Conservation (phyloP, 2,888 invertebrate species). For the Liopterus haemorrhoidalis region DNA sequence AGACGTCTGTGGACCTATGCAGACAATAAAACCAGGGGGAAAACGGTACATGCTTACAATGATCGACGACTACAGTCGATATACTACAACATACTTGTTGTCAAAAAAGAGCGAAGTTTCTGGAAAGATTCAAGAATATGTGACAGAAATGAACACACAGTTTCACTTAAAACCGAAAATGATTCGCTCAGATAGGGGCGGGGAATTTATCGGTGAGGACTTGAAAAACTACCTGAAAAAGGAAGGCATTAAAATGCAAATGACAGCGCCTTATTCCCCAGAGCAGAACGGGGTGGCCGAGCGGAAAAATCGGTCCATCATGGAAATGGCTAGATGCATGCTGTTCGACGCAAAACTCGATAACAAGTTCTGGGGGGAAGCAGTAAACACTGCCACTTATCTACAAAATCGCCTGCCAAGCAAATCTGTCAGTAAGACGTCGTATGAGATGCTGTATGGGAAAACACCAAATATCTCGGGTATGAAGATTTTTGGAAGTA, state of each 20-base stretch:
- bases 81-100: constrained; percentile 29
- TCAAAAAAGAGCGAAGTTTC: constrained; percentile 29
- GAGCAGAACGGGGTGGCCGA: constrained; percentile 7
- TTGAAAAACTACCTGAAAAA: constrained; percentile 25
- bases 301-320: too few relatives aligned
- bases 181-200: constrained; percentile 29
- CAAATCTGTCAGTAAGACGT: too few relatives aligned
- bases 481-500: too few relatives aligned
- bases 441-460: too few relatives aligned
- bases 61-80: constrained; percentile 37
- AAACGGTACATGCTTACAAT: constrained; percentile 34
- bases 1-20: constrained; percentile 37
- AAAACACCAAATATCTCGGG: too few relatives aligned
- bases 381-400: too few relatives aligned
- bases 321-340: too few relatives aligned
- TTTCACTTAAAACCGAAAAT: constrained; percentile 23
- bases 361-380: too few relatives aligned
- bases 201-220: constrained; percentile 31
- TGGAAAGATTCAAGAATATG: constrained; percentile 23
- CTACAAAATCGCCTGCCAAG: too few relatives aligned
- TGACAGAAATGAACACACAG: constrained; percentile 16
- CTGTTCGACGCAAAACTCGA: too few relatives aligned
- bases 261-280: constrained; percentile 5
- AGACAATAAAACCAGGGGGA: constrained; percentile 28
- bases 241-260: constrained; percentile 30